A percentile compares a stretch with the other conserved stretches of the same genome.
Conservation (phyloP, 1,140 invertebrate genomes). For the Drosophila pachea region DNA sequence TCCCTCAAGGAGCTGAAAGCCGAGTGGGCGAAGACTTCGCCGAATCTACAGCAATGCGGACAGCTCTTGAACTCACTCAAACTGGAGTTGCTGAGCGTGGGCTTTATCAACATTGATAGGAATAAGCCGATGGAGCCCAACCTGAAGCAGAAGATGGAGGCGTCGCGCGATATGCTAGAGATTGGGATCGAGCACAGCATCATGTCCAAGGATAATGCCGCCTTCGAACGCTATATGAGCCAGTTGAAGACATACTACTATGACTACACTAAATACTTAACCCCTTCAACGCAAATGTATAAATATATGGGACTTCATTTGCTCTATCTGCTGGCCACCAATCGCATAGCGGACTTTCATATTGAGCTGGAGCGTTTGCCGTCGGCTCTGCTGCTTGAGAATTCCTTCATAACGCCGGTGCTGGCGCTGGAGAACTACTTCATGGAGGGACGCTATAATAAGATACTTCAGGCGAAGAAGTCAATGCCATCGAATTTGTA, state of each 20-base stretch:
- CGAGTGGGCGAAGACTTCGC: conserved; percentile 52
- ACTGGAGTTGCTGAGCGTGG: conserved; percentile 44
- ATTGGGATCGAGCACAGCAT: conserved; percentile 98
- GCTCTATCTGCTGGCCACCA: conserved; percentile 96
- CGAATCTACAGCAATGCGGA: conserved; percentile 44
- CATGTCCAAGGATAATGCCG: conserved; percentile 92
- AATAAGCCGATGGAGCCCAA: background rate
- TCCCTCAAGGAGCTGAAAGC: conserved; percentile 50
- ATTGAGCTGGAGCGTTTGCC: conserved; percentile 97
- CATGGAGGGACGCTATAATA: conserved; percentile 99
- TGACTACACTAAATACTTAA: conserved; percentile 95
- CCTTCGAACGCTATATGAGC: conserved; percentile 97
- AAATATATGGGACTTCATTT: conserved; percentile 97
- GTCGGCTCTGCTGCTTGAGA: conserved; percentile 92
- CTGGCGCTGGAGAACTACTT: conserved; percentile 97
- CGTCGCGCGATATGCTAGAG: conserved; percentile 92
- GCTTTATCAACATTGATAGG: conserved; percentile 23
- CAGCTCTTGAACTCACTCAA: conserved; percentile 48
- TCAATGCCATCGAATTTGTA: conserved; percentile 97
- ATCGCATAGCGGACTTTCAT: conserved; percentile 98
- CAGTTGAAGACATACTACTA: conserved; percentile 98
- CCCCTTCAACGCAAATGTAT: conserved; percentile 92
- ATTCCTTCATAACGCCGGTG: conserved; percentile 96
- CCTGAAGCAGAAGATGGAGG: conserved; percentile 38
- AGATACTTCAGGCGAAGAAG: conserved; percentile 84